Percentiles rank a stretch among this genome's conserved stretches.
phyloP scores from a whole-genome alignment of 2,797 vertebrate species.

The Cirrhinus mrigala region DNA sequence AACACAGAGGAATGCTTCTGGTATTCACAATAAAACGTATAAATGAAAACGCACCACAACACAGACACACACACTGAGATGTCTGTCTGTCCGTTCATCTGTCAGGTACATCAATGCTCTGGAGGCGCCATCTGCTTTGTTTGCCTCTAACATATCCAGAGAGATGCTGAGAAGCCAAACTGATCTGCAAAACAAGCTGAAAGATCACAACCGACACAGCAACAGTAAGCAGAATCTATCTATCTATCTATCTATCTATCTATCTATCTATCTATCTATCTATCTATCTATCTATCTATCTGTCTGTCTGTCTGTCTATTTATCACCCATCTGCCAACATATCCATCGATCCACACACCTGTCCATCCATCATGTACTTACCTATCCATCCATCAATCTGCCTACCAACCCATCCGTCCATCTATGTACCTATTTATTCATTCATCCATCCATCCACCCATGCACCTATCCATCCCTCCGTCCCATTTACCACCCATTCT shows the following conservation, averaged over 20 bases:
- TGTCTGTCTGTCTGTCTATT: not conserved
- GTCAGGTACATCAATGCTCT: slow-evolving; percentile 93
- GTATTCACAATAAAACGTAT: slow-evolving; percentile 72
- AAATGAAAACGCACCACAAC: not conserved
- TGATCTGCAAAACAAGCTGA: slow-evolving; percentile 23
- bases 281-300: not conserved
- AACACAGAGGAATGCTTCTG: slow-evolving; percentile 89
- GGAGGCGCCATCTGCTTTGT: slow-evolving; percentile 82
- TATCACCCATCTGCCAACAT: no score
- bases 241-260: not conserved
- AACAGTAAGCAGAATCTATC: slow-evolving; percentile 72
- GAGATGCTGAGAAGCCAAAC: slow-evolving; percentile 67
- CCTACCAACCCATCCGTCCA: no score
- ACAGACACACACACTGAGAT: slow-evolving; percentile 23
- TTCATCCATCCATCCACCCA: fast-evolving
- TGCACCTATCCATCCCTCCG: not conserved
- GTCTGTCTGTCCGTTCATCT: not conserved
- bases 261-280: not conserved
- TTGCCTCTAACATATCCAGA: slow-evolving; percentile 70
- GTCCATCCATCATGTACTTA: no score
- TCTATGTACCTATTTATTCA: no score
- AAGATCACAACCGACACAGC: slow-evolving; percentile 58
- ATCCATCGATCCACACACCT: not conserved
- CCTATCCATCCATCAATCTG: no score
- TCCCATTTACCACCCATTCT: no score